Percentiles rank a stretch among this genome's conserved stretches.
Conservation (phyloP, 1,140 invertebrate genomes). For the Galendromus occidentalis region DNA sequence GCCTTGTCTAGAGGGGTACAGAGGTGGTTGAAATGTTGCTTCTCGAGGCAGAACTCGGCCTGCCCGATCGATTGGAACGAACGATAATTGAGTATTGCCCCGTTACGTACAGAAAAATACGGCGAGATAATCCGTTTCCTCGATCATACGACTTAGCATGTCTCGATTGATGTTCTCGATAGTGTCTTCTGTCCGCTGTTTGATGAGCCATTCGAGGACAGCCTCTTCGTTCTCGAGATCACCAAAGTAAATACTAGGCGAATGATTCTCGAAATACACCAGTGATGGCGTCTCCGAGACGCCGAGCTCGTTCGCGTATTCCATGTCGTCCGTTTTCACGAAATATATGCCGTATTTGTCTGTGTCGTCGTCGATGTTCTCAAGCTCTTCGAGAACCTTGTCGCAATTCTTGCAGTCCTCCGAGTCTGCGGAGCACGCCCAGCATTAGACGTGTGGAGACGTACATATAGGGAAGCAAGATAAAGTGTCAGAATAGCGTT, state of each 20-base stretch:
- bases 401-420: conserved; percentile 52
- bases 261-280: conserved; percentile 22
- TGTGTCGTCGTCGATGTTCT: conserved; percentile 82
- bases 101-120: conserved; percentile 70
- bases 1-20: conserved; percentile 44
- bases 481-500: conserved; percentile 14
- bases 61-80: no score
- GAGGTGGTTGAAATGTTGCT: neutral
- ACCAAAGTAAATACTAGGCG: conserved; percentile 21
- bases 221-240: conserved; percentile 74
- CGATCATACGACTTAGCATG: conserved; percentile 60
- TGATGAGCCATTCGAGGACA: conserved; percentile 66
- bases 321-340: conserved; percentile 73
- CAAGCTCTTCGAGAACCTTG: conserved; percentile 62
- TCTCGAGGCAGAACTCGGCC: neutral
- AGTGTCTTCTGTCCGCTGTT: conserved; percentile 76
- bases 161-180: conserved; percentile 75
- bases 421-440: no score
- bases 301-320: conserved; percentile 60
- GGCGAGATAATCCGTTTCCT: conserved; percentile 72
- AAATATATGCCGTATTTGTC: conserved; percentile 79
- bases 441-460: no score
- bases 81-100: no score
- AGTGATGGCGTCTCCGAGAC: conserved; percentile 51
- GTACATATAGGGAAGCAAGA: no score